A percentile compares a stretch with the other conserved stretches of the same genome.
Evolutionary conservation across 2,113 vertebrate species (phyloP).

Genomic region (Butorides virescens): DNA sequence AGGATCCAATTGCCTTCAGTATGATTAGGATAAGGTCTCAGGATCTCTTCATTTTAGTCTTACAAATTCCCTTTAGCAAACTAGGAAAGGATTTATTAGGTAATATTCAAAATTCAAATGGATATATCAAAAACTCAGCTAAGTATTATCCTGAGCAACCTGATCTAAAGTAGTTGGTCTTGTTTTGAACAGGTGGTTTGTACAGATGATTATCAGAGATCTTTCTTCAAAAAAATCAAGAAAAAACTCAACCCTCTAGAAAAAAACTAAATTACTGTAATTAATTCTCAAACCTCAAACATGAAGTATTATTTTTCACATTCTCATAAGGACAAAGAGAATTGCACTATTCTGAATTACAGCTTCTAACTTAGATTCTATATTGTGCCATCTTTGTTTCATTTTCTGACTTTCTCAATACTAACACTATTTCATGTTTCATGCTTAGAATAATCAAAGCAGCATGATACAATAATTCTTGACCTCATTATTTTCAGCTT

Average conservation of each 20-base stretch:
- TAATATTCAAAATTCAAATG: not conserved
- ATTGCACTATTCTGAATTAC: not conserved
- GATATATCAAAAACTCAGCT: not conserved
- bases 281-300: not conserved
- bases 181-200: not conserved
- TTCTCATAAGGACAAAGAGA: not conserved
- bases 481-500: not conserved
- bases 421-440: not conserved
- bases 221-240: not conserved
- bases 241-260: not conserved
- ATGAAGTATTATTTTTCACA: not conserved
- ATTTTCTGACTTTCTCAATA: not conserved
- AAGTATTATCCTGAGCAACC: not conserved
- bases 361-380: not conserved
- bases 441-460: not conserved
- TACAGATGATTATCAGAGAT: not conserved
- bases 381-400: not conserved
- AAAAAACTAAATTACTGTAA: not conserved
- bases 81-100: not conserved
- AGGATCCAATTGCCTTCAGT: not conserved
- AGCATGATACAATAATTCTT: not conserved
- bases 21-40: not conserved
- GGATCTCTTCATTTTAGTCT: not conserved
- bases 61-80: not conserved
- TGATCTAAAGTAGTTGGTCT: not conserved